Percentiles rank a stretch among this genome's conserved stretches.
These are phyloP conservation scores for Aphelinus certus DNA, from an alignment of 1,140 invertebrate genomes.

Conservation along the genomic window DNA sequence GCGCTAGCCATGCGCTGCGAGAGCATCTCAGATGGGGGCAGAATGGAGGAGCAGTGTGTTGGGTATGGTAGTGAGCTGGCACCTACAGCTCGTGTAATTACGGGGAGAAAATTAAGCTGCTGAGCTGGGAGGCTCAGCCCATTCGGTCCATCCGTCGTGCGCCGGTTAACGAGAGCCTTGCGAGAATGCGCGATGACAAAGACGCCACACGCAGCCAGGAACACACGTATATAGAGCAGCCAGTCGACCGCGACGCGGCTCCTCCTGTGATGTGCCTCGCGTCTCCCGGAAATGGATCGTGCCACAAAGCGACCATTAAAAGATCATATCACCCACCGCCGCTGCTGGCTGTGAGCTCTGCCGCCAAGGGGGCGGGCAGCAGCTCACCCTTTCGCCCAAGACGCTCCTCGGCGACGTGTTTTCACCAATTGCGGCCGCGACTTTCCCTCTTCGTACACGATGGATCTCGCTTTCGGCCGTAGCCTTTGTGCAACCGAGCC, in stretches of 20 bases:
- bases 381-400: too few species aligned
- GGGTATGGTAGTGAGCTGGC: not conserved
- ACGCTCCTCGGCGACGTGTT: too few species aligned
- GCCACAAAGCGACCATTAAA: constrained; percentile 67
- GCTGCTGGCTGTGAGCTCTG: constrained; percentile 30
- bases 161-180: constrained; percentile 21
- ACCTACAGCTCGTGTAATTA: constrained; percentile 33
- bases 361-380: too few species aligned
- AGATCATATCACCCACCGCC: constrained; percentile 63
- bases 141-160: constrained; percentile 14
- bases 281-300: constrained; percentile 58
- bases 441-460: too few species aligned
- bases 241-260: constrained; percentile 18
- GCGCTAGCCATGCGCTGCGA: too few species aligned
- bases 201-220: not conserved
- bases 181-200: not conserved
- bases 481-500: too few species aligned
- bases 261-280: not conserved
- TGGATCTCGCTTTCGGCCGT: too few species aligned
- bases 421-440: too few species aligned
- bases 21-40: not conserved
- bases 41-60: too few species aligned
- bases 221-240: not conserved
- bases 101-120: constrained; percentile 36
- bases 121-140: not conserved